Conservation (phyloP, 2,888 invertebrate species). For the Pristionchus exspectatus region DNA sequence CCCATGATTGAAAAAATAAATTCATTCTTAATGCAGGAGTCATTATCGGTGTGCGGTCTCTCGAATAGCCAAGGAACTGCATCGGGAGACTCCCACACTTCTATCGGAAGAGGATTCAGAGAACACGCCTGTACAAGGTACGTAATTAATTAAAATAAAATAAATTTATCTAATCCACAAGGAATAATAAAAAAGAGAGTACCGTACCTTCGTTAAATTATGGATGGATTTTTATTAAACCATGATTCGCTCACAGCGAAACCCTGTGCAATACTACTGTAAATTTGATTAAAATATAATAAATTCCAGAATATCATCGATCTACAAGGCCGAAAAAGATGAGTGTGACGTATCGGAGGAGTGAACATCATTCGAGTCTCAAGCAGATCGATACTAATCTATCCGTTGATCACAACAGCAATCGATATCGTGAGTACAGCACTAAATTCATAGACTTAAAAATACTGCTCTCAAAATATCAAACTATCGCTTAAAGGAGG, state of each 20-base stretch:
- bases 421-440: constrained; percentile 40
- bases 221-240: too few species aligned
- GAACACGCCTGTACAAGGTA: neutral
- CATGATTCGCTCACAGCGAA: too few species aligned
- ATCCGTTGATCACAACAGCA: constrained; percentile 49
- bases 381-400: neutral
- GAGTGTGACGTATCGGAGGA: constrained; percentile 25
- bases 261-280: too few species aligned
- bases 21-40: neutral
- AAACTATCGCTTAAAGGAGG: too few species aligned
- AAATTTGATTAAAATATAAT: neutral
- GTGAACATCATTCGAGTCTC: neutral
- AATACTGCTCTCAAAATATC: too few species aligned
- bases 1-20: neutral
- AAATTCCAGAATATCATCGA: neutral
- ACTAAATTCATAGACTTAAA: too few species aligned
- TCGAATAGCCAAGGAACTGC: constrained; percentile 38
- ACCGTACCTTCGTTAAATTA: too few species aligned
- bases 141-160: neutral
- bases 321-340: constrained; percentile 1
- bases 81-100: neutral
- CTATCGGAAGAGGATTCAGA: neutral
- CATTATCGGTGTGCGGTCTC: constrained; percentile 35
- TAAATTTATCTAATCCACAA: too few species aligned
- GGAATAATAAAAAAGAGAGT: too few species aligned